Percentiles rank a stretch among this genome's conserved stretches.
Conservation (phyloP, 2,113 vertebrate genomes). For the Terrapene triunguis region DNA sequence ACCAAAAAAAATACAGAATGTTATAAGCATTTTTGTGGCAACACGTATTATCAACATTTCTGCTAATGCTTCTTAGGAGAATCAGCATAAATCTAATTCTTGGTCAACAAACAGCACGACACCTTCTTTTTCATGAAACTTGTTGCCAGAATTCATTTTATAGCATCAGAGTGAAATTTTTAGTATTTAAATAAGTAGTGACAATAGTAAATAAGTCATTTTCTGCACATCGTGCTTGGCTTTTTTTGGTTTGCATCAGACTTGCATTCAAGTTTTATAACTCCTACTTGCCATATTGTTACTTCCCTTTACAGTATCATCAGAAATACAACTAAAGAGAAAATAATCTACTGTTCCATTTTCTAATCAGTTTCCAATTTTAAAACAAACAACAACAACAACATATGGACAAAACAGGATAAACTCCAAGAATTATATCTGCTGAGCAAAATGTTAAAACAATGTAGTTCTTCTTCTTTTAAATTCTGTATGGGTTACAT, state of each 20-base stretch:
- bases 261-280: neutral
- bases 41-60: neutral
- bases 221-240: neutral
- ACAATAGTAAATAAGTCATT: neutral
- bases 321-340: neutral
- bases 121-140: neutral
- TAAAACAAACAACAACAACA: conserved; percentile 1
- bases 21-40: neutral
- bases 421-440: neutral
- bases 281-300: conserved; percentile 23
- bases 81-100: neutral
- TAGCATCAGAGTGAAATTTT: neutral
- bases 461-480: neutral
- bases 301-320: conserved; percentile 6
- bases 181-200: neutral
- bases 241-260: neutral
- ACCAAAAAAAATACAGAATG: neutral
- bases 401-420: conserved; percentile 13
- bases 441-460: conserved; percentile 12
- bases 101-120: neutral
- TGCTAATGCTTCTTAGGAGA: neutral
- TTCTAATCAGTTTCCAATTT: conserved; percentile 26
- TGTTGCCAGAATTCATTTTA: neutral
- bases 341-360: conserved; percentile 16
- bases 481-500: neutral